Conservation (phyloP, 2,888 invertebrate species). For the Xestia sexstrigata region DNA sequence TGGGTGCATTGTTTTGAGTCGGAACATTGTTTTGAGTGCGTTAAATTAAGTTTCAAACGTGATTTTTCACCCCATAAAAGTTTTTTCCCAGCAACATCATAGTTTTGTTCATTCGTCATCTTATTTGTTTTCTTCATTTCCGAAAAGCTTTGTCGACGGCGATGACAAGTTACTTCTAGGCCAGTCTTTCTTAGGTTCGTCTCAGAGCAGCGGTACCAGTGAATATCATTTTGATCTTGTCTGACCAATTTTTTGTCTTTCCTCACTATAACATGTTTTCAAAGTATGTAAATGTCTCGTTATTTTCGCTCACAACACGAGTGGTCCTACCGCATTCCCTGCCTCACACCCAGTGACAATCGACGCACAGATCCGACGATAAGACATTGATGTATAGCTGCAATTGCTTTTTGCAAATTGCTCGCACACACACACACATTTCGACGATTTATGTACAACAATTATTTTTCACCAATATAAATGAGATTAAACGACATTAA, state of each 20-base stretch:
- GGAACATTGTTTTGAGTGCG: no score
- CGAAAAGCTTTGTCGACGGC: background rate
- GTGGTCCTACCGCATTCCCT: conserved; percentile 30
- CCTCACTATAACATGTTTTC: background rate
- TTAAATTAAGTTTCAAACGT: no score
- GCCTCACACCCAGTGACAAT: conserved; percentile 72
- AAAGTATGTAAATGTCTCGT: background rate
- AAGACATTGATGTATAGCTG: conserved; percentile 85
- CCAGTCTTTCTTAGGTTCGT: background rate
- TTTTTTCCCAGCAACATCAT: no score
- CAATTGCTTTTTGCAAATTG: conserved; percentile 88
- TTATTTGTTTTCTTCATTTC: background rate
- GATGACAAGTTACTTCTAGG: background rate
- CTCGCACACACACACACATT: conserved; percentile 73
- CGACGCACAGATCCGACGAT: conserved; percentile 81
- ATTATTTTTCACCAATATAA: conserved; percentile 78
- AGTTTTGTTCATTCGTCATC: background rate
- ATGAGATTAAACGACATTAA: conserved; percentile 70
- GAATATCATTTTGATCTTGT: background rate
- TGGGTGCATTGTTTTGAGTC: no score
- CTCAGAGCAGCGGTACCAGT: background rate
- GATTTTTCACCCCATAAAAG: no score
- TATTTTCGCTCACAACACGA: background rate
- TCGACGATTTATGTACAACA: conserved; percentile 80
- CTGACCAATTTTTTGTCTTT: background rate